Base-by-base conservation (phyloP, 2,888 invertebrate genomes). In the Elmis aenea region DNA sequence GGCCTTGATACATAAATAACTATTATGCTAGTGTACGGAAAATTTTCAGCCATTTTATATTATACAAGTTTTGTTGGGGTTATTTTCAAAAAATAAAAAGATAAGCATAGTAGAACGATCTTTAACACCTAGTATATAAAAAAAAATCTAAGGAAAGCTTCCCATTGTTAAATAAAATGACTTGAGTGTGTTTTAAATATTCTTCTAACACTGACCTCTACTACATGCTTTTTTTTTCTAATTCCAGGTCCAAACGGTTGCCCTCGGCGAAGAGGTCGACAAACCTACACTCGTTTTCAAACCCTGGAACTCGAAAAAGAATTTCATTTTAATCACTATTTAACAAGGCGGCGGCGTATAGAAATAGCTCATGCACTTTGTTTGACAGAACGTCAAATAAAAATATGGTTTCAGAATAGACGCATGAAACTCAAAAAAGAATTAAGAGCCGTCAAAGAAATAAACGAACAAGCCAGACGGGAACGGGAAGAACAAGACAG, bases 201-300 rank as follows among this genome's bases (percentile, higher is more conserved):
- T n/a, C n/a, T n/a, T n/a, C n/a, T n/a, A n/a, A n/a, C n/a, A n/a
- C n/a, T n/a, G n/a, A n/a, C n/a, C n/a, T 29, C 9, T 20, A 21
- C 11, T 6, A 21, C 20, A 27, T 27, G 9, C 15, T 20, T 18
- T 14, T 28, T 33, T 12, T 16, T 55, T 52, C 51, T 55, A 55
- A 65, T 80, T 79, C 55, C 83, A 92, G 94, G 94, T 70, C 94
- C 95, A 37, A 95, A 94, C 67, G 92, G 92, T 44, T 93, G 92
- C 68, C 92, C 93, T 48, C 78, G 93, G 63, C 83, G 93, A 67
- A 81, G 95, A 61, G 95, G 95, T 44, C 78, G 96, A 55, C 95
- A 96, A 74, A 96, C 96, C 10, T 96, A 96, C 79, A 96, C 95
- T 51, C 85, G 95, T 62, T 94, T 95, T 79, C 96, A 97, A 72